Conservation (phyloP, 2,113 vertebrate genomes). For the Corythornis cristatus region DNA sequence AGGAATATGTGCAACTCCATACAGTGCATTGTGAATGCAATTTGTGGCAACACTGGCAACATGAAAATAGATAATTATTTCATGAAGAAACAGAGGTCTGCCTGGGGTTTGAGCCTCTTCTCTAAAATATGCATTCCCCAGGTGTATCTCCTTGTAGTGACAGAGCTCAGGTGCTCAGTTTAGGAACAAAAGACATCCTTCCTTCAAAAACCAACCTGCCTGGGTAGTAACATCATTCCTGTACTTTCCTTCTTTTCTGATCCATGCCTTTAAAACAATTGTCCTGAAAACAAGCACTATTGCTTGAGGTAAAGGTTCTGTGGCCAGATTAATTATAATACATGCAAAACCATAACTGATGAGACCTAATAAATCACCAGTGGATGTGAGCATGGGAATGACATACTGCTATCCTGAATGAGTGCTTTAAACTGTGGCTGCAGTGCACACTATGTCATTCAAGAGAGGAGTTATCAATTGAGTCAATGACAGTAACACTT, state of each 20-base stretch:
- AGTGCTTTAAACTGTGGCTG: neutral
- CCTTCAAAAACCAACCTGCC: neutral
- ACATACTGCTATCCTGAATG: neutral
- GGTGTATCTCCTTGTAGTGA: neutral
- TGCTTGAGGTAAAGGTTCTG: neutral
- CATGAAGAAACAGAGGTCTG: neutral
- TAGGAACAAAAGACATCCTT: neutral
- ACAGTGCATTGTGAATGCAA: neutral
- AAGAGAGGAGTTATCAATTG: neutral
- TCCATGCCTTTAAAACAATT: too few species aligned
- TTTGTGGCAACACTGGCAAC: neutral
- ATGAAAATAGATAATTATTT: neutral
- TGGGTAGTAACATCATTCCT: neutral
- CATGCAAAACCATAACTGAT: neutral
- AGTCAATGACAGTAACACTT: neutral
- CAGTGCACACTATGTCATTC: neutral
- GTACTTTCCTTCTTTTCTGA: too few species aligned
- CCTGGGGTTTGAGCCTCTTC: neutral
- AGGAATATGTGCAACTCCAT: neutral
- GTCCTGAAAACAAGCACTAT: too few species aligned
- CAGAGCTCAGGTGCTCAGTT: neutral
- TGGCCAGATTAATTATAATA: conserved; percentile 46
- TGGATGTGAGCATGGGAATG: neutral
- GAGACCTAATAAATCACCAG: conserved; percentile 40
- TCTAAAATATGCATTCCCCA: neutral